Base-by-base conservation (phyloP, 1,140 invertebrate genomes). In the Brachionus manjavacas region DNA sequence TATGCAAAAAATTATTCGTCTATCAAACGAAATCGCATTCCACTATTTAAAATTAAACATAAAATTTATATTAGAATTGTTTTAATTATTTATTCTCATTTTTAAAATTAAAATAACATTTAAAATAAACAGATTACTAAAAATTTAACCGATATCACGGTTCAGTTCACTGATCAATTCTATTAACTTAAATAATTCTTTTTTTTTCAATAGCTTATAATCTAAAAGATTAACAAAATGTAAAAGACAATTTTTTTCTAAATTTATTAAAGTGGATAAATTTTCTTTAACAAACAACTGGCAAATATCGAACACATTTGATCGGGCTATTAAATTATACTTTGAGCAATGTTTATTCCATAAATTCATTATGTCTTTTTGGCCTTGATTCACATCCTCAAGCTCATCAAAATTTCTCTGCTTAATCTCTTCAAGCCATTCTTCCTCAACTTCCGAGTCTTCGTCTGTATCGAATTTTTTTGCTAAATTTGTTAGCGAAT, bases 401-500 rank as follows among this genome's bases (percentile, higher is more conserved):
- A 83, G 46, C 7, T 83, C 16, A 16, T 83, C 31, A 23, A 80
- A 64, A 35, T 60, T 31, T 20, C 23, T 28, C 8, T 39, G 6
- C 2, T 31, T 64, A 9, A 31, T 28, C 16, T 39, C 35, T 8
- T 64, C 35, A 0, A 80, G n/a, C 78, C 78, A 80, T 16, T 80
- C 78, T 4, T 25, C 52, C 16, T 64, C 28, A 23, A 16, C 16
- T 8, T 80, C 55, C 1, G 49, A 55, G 11, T 80, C 78, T 11
- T 60, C 9, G 23, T 80, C 78, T 31, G 28, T 39, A 31, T 80
- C 14, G 4, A 60, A 2, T 35, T 39, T 20, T 28, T 76, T 76
- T 0, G 96, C 95, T 49, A 96, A 91, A 88, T 95, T 96, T 0
- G 95, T 96, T 23, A 94, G 93, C 3, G 96, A 95, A 87, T 97